Conservation (phyloP, 2,113 vertebrate species). For the Oenanthe oenanthe region DNA sequence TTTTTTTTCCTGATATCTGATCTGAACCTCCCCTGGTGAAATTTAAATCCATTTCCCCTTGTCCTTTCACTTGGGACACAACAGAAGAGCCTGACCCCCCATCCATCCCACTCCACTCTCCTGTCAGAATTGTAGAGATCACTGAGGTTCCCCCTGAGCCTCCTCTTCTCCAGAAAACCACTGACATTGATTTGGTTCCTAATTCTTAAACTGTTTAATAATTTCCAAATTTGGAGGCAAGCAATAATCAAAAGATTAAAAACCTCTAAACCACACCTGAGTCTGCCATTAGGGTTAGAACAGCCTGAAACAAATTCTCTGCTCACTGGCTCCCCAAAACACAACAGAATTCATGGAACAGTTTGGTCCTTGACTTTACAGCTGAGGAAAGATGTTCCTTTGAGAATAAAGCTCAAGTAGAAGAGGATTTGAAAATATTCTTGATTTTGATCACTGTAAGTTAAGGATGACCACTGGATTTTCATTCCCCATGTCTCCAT, state of each 20-base stretch:
- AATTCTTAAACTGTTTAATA: neutral
- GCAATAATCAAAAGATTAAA: neutral
- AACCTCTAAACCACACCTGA: neutral
- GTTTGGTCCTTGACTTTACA: neutral
- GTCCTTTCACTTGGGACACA: neutral
- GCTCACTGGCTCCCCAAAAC: neutral
- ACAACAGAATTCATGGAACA: neutral
- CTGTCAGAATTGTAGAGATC: neutral
- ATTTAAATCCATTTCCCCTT: rapidly evolving
- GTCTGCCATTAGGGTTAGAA: neutral
- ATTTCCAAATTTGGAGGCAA: neutral
- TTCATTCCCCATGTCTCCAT: neutral
- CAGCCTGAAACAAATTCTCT: neutral
- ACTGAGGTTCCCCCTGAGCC: neutral
- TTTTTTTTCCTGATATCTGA: neutral
- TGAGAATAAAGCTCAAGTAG: neutral
- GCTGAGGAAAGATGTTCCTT: neutral
- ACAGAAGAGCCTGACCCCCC: neutral
- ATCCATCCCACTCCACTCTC: neutral
- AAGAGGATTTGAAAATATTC: neutral
- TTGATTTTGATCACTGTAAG: neutral
- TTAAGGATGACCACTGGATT: neutral
- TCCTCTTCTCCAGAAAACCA: neutral
- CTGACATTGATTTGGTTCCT: neutral
- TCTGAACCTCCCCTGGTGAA: neutral